Conservation (phyloP, 2,888 invertebrate species). For the Eupithecia centaureata region DNA sequence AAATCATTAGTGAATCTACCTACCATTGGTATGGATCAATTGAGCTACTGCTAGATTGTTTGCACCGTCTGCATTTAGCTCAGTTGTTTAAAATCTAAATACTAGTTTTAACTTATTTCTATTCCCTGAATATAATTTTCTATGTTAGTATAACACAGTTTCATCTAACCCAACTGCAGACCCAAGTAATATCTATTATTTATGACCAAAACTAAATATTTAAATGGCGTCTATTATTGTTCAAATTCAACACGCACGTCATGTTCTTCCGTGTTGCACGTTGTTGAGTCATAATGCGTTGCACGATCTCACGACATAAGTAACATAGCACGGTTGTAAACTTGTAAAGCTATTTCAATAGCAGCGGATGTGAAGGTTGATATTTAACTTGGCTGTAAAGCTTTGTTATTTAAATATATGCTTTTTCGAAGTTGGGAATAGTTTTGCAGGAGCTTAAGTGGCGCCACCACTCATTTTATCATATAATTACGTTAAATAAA, state of each 20-base stretch:
- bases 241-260: conserved; percentile 19
- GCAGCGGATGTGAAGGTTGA: conserved; percentile 5
- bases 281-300: conserved; percentile 1
- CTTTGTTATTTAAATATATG: neutral
- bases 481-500: no score
- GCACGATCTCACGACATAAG: conserved; percentile 7
- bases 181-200: neutral
- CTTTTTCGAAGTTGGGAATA: neutral
- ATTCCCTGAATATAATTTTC: no score
- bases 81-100: no score
- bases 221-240: conserved; percentile 1
- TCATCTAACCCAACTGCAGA: no score
- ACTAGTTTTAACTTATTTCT: no score
- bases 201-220: neutral
- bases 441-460: no score
- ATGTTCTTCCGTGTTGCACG: conserved; percentile 24
- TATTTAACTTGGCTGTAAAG: neutral
- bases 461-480: no score
- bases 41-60: no score
- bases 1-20: no score
- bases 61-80: no score
- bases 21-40: no score
- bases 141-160: no score
- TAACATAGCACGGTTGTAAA: neutral
- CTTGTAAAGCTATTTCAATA: neutral